Percentiles rank a stretch among this genome's conserved stretches.
These are phyloP conservation scores for Gasterosteus aculeatus DNA, from an alignment of 2,113 vertebrate species.

Conservation along the genomic window DNA sequence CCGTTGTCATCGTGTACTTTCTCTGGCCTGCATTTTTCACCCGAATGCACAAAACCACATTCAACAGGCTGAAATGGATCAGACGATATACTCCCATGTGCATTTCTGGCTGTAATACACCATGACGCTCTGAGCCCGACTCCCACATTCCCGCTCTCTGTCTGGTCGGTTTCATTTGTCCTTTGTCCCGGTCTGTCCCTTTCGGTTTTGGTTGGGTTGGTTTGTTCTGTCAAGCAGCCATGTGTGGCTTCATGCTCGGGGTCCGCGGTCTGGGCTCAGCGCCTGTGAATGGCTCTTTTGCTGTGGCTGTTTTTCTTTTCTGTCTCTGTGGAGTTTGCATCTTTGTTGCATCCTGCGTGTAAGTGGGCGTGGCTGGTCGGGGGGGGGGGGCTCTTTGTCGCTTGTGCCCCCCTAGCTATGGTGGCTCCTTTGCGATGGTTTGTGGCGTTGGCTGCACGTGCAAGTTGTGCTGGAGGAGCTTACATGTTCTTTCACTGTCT, in stretches of 20 bases:
- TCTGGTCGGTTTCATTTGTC: slow-evolving; percentile 37
- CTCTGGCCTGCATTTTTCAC: background rate
- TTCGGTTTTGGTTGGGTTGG: slow-evolving; percentile 1
- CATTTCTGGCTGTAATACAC: background rate
- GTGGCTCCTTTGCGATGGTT: slow-evolving; percentile 7
- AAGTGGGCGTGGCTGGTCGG: slow-evolving; percentile 9
- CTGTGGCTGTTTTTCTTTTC: slow-evolving; percentile 26
- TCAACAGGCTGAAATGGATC: background rate
- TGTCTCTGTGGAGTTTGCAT: slow-evolving; percentile 45
- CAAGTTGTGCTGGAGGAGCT: slow-evolving; percentile 23
- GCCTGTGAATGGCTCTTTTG: slow-evolving; percentile 48
- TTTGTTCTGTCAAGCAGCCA: slow-evolving; percentile 41
- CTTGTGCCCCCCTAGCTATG: background rate
- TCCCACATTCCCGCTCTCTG: slow-evolving; percentile 24
- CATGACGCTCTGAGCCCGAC: slow-evolving; percentile 3
- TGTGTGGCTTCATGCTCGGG: slow-evolving; percentile 53
- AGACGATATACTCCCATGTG: background rate
- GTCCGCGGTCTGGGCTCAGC: slow-evolving; percentile 31
- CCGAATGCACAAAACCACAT: background rate
- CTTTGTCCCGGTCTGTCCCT: slow-evolving; percentile 63
- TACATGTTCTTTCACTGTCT: slow-evolving; percentile 54
- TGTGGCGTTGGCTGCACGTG: slow-evolving; percentile 51
- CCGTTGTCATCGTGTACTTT: background rate
- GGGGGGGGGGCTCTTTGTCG: slow-evolving; percentile 17
- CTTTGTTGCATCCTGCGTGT: slow-evolving; percentile 46